Percentiles rank a stretch among this genome's conserved stretches.
These are phyloP conservation scores for Empis livida DNA, from an alignment of 2,888 invertebrate species.

Conservation along the genomic window DNA sequence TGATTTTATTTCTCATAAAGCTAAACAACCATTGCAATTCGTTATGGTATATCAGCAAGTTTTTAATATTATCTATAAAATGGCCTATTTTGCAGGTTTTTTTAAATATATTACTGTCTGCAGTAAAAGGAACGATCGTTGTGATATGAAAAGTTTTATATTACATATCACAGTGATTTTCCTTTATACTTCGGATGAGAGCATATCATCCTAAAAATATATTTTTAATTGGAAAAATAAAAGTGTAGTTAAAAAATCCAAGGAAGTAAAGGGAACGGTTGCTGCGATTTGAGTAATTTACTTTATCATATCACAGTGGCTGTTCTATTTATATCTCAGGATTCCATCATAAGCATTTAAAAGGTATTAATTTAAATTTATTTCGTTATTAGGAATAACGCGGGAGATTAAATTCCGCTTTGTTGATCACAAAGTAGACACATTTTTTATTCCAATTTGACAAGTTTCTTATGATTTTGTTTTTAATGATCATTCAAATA, in stretches of 20 bases:
- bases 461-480: too few relatives aligned
- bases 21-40: conserved; percentile 35
- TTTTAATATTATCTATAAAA: neutral
- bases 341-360: too few relatives aligned
- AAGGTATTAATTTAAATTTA: too few relatives aligned
- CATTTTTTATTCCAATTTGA: too few relatives aligned
- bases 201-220: conserved; percentile 1
- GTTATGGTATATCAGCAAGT: too few relatives aligned
- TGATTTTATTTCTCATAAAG: conserved; percentile 29
- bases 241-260: neutral
- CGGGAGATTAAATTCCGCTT: too few relatives aligned
- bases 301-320: conserved; percentile 30
- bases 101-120: conserved; percentile 6
- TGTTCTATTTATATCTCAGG: conserved; percentile 27
- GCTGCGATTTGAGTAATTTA: conserved; percentile 19
- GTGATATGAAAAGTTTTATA: conserved; percentile 27
- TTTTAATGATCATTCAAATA: too few relatives aligned
- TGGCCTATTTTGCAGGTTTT: neutral
- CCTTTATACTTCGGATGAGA: conserved; percentile 29
- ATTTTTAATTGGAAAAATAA: too few relatives aligned
- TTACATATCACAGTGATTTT: conserved; percentile 36
- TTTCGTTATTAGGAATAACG: too few relatives aligned
- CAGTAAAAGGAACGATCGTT: conserved; percentile 35
- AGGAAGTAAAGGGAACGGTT: conserved; percentile 23
- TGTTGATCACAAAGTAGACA: too few relatives aligned